These are phyloP conservation scores for Alosa alosa DNA, from an alignment of 2,113 vertebrate genomes.

Conservation along the genomic window DNA sequence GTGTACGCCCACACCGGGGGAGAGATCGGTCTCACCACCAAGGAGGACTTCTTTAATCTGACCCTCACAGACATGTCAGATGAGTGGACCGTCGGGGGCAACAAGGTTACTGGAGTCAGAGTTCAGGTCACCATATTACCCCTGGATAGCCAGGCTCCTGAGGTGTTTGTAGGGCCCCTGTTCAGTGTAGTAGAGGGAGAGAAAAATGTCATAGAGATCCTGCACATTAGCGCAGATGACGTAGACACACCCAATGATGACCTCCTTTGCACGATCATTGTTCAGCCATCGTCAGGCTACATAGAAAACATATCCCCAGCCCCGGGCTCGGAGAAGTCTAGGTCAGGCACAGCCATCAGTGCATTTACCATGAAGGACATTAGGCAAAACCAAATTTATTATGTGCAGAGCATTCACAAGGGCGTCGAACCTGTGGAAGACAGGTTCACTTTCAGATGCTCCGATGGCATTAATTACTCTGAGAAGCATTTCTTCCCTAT, in stretches of 20 bases:
- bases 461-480: constrained; percentile 93
- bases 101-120: constrained; percentile 79
- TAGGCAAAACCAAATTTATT: constrained; percentile 83
- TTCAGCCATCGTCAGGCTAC: constrained; percentile 86
- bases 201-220: constrained; percentile 75
- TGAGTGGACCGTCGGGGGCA: constrained; percentile 84
- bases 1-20: constrained; percentile 86
- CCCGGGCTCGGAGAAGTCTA: constrained; percentile 93
- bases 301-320: constrained; percentile 93
- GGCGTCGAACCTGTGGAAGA: constrained; percentile 91
- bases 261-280: constrained; percentile 88
- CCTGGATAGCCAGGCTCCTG: constrained; percentile 86
- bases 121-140: constrained; percentile 91
- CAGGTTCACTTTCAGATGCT: constrained; percentile 89
- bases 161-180: constrained; percentile 77
- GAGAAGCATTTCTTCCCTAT: constrained; percentile 85
- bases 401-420: constrained; percentile 92
- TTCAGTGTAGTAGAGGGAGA: constrained; percentile 82
- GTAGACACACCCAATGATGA: constrained; percentile 83
- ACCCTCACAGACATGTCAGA: constrained; percentile 87
- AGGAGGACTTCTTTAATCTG: constrained; percentile 86
- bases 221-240: constrained; percentile 81
- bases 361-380: constrained; percentile 92
- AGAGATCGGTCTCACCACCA: constrained; percentile 84
- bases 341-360: constrained; percentile 86